A percentile compares a stretch with the other conserved stretches of the same genome.
These are phyloP conservation scores for Syrista parreyssii DNA, from an alignment of 2,888 invertebrate genomes.

Conservation along the genomic window DNA sequence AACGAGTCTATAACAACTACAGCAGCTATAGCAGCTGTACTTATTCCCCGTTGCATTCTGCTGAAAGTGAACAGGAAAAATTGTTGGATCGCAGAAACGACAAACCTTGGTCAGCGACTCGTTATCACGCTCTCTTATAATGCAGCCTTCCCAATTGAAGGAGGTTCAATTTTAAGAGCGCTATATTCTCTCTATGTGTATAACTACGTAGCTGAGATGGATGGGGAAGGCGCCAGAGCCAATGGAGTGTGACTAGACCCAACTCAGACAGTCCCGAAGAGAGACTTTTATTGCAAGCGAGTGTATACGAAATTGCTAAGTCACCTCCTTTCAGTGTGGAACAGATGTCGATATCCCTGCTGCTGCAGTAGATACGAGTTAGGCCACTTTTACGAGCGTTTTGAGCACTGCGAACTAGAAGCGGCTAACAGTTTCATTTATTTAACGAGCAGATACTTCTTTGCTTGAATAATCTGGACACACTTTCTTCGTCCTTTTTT, in stretches of 20 bases:
- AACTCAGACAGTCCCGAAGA: neutral
- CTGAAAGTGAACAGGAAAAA: neutral
- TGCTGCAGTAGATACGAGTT: slow-evolving; percentile 4
- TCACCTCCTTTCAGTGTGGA: no score
- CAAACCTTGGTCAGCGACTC: slow-evolving; percentile 22
- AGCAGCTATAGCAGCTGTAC: neutral
- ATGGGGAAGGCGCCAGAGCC: neutral
- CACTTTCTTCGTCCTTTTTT: neutral
- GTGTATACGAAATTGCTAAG: no score
- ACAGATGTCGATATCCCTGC: no score
- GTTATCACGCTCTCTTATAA: slow-evolving; percentile 30
- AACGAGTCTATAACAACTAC: neutral
- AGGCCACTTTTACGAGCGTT: slow-evolving; percentile 3
- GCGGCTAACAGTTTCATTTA: neutral
- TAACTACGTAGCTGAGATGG: no score
- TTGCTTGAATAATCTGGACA: neutral
- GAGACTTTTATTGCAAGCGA: neutral
- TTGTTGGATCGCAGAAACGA: slow-evolving; percentile 23
- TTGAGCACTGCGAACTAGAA: neutral
- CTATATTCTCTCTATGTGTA: no score
- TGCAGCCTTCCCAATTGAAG: slow-evolving; percentile 11
- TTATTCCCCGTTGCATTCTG: neutral
- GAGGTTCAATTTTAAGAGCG: neutral
- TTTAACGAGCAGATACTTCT: neutral
- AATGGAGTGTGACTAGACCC: neutral